A percentile compares a stretch with the other conserved stretches of the same genome.
phyloP scores from a whole-genome alignment of 1,140 invertebrate genomes.

The Homalodisca vitripennis region DNA sequence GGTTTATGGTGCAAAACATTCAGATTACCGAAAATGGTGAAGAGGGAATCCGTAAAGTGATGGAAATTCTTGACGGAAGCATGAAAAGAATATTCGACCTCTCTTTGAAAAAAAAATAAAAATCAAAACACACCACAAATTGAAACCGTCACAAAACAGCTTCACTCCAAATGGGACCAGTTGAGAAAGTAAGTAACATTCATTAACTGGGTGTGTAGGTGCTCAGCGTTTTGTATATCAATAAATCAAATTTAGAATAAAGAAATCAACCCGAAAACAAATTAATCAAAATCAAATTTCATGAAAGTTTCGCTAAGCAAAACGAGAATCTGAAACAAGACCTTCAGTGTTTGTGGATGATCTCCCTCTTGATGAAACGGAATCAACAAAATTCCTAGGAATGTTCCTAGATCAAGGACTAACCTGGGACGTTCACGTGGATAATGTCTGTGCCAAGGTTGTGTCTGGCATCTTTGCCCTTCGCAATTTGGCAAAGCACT shows the following conservation, averaged over 20 bases:
- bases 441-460: too few relatives aligned
- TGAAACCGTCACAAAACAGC: slow-evolving; percentile 58
- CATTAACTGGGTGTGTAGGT: background rate
- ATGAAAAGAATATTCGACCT: slow-evolving; percentile 62
- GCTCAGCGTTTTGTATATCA: background rate
- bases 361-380: too few relatives aligned
- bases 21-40: slow-evolving; percentile 51
- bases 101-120: slow-evolving; percentile 60
- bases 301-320: too few relatives aligned
- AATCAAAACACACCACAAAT: slow-evolving; percentile 52
- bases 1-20: slow-evolving; percentile 59
- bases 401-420: too few relatives aligned
- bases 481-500: too few relatives aligned
- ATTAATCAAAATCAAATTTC: too few relatives aligned
- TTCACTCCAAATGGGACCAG: slow-evolving; percentile 61
- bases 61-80: slow-evolving; percentile 60
- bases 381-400: too few relatives aligned
- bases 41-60: slow-evolving; percentile 58
- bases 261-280: background rate
- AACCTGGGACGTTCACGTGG: too few relatives aligned
- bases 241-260: background rate
- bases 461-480: too few relatives aligned
- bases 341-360: too few relatives aligned
- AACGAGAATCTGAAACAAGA: too few relatives aligned
- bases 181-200: slow-evolving; percentile 29